Evolutionary conservation across 1,140 invertebrate species (phyloP).

Genomic region (Magallana ariakensis): DNA sequence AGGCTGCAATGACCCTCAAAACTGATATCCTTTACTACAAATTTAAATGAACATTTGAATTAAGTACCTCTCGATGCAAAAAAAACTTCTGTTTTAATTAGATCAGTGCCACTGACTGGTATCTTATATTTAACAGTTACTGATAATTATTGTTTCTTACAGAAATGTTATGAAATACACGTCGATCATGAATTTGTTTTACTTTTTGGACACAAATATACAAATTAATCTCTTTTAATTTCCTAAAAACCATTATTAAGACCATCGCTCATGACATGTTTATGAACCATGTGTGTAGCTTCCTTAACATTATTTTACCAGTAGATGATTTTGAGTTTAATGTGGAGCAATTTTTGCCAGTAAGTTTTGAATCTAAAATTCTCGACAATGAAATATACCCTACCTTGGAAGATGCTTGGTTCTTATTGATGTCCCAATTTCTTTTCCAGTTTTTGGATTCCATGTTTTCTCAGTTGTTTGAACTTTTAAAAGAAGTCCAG

Average conservation of each 20-base stretch:
- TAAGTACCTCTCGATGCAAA: background rate
- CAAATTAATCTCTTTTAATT: too few relatives aligned
- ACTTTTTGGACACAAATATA: too few relatives aligned
- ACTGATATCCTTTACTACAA: conserved; percentile 81
- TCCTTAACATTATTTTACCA: conserved; percentile 79
- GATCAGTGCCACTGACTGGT: too few relatives aligned
- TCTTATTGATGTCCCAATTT: conserved; percentile 37
- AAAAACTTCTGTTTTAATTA: background rate
- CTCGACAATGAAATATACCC: background rate
- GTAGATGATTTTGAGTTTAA: conserved; percentile 96
- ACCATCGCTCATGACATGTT: background rate
- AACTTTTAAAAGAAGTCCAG: conserved; percentile 90
- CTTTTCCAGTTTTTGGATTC: conserved; percentile 87
- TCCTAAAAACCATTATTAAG: too few relatives aligned
- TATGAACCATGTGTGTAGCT: conserved; percentile 7
- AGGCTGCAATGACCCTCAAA: conserved; percentile 88
- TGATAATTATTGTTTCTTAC: too few relatives aligned
- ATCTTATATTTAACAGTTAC: too few relatives aligned
- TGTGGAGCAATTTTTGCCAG: conserved; percentile 87
- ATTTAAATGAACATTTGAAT: background rate
- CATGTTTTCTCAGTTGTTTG: conserved; percentile 89
- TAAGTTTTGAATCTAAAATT: conserved; percentile 55
- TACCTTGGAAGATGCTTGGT: too few relatives aligned
- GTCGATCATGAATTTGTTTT: too few relatives aligned
- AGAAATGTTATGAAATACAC: too few relatives aligned